These are phyloP conservation scores for Drosophila eugracilis DNA, from an alignment of 1,140 invertebrate species.

Conservation along the genomic window DNA sequence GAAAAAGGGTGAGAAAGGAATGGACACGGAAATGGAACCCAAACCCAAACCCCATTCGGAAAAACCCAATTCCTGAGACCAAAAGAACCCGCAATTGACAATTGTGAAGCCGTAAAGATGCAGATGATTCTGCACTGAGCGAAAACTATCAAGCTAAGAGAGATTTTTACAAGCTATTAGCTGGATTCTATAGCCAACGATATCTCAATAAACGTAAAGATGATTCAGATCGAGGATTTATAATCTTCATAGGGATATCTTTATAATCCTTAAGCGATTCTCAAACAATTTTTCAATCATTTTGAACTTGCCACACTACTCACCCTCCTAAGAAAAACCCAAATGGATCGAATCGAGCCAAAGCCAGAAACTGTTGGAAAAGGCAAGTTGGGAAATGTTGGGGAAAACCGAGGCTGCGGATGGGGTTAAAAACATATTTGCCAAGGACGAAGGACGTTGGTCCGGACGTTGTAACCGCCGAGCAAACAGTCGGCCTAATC, in stretches of 20 bases:
- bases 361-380: slow-evolving; percentile 21
- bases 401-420: slow-evolving; percentile 12
- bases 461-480: slow-evolving; percentile 58
- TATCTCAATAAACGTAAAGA: too few relatives aligned
- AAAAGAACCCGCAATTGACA: not conserved
- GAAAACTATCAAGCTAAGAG: too few relatives aligned
- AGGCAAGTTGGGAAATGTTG: slow-evolving; percentile 18
- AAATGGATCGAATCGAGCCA: slow-evolving; percentile 29
- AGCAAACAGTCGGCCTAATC: slow-evolving; percentile 76
- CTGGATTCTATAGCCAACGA: too few relatives aligned
- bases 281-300: too few relatives aligned
- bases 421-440: slow-evolving; percentile 63
- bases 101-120: slow-evolving; percentile 24
- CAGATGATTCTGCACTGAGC: slow-evolving; percentile 8
- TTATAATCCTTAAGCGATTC: too few relatives aligned
- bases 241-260: too few relatives aligned
- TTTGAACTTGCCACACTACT: too few relatives aligned
- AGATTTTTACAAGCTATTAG: too few relatives aligned
- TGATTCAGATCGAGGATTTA: too few relatives aligned
- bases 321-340: too few relatives aligned
- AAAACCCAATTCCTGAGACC: not conserved
- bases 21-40: slow-evolving; percentile 22
- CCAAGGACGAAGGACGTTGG: slow-evolving; percentile 61
- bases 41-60: slow-evolving; percentile 9
- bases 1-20: slow-evolving; percentile 8